Conservation (phyloP, 2,888 invertebrate species). For the Byasa hedistus region DNA sequence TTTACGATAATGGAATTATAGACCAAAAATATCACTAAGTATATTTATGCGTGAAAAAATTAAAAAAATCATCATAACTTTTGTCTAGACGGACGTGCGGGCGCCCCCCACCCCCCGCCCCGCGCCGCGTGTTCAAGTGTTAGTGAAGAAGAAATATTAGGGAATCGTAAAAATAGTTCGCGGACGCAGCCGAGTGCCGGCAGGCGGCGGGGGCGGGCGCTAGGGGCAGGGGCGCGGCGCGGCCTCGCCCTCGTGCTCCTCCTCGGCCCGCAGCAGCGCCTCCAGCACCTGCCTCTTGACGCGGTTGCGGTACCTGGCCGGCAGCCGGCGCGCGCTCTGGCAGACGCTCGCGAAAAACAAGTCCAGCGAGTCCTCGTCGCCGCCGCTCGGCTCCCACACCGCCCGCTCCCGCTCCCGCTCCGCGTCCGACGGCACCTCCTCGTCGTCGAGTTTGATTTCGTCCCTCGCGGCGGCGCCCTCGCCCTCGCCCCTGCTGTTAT, state of each 20-base stretch:
- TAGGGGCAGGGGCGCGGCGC: conserved; percentile 32
- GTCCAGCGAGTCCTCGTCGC: conserved; percentile 58
- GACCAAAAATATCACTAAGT: conserved; percentile 4
- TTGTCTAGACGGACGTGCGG: too few species aligned
- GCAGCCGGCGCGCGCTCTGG: conserved; percentile 63
- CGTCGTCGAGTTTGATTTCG: conserved; percentile 55
- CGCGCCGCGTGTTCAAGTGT: too few species aligned
- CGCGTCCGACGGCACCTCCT: conserved; percentile 50
- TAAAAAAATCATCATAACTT: too few species aligned
- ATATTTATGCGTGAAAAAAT: too few species aligned
- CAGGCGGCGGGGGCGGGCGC: too few species aligned
- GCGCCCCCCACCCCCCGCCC: too few species aligned
- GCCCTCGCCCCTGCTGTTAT: background rate
- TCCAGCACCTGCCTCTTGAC: conserved; percentile 65
- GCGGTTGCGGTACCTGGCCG: conserved; percentile 50
- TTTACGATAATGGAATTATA: background rate
- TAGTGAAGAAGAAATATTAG: too few species aligned
- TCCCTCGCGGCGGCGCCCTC: conserved; percentile 33
- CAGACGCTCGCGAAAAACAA: conserved; percentile 74
- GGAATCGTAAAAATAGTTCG: too few species aligned
- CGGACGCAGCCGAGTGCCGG: too few species aligned
- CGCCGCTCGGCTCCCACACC: conserved; percentile 50
- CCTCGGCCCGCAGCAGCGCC: conserved; percentile 59
- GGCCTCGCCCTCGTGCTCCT: conserved; percentile 50
- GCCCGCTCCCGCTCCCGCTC: conserved; percentile 43